Percentiles rank a stretch among this genome's conserved stretches.
These are phyloP conservation scores for Cheirogaleus major DNA, from an alignment of 2,797 vertebrate species.

Conservation along the genomic window DNA sequence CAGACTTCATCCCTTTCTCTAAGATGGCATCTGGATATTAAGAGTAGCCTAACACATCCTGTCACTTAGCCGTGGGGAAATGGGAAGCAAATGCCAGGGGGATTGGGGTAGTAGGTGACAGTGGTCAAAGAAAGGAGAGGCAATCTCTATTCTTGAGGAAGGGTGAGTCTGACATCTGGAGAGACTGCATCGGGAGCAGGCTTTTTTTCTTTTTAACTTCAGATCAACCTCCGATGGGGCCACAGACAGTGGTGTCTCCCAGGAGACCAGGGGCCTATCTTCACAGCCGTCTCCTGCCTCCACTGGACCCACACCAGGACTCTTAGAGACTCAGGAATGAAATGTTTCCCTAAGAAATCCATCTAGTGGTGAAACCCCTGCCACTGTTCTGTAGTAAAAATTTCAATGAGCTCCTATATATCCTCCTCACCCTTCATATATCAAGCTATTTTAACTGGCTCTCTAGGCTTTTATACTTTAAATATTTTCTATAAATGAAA, in stretches of 20 bases:
- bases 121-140: too few species aligned
- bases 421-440: not conserved
- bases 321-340: not conserved
- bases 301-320: not conserved
- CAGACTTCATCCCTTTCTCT: not conserved
- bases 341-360: not conserved
- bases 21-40: not conserved
- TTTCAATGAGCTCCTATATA: not conserved
- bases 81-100: too few species aligned
- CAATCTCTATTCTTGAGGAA: too few species aligned
- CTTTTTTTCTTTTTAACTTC: too few species aligned
- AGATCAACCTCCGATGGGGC: not conserved
- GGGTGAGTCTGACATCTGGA: not conserved
- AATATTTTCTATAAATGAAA: not conserved
- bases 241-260: not conserved
- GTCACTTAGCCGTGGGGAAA: too few species aligned
- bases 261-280: not conserved
- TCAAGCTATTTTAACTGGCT: not conserved
- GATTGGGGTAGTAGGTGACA: too few species aligned
- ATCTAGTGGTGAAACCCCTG: not conserved
- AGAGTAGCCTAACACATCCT: not conserved
- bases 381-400: not conserved
- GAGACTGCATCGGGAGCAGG: too few species aligned
- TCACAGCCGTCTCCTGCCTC: not conserved
- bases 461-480: not conserved